These are phyloP conservation scores for Tipula lateralis DNA, from an alignment of 2,888 invertebrate species.

Conservation along the genomic window DNA sequence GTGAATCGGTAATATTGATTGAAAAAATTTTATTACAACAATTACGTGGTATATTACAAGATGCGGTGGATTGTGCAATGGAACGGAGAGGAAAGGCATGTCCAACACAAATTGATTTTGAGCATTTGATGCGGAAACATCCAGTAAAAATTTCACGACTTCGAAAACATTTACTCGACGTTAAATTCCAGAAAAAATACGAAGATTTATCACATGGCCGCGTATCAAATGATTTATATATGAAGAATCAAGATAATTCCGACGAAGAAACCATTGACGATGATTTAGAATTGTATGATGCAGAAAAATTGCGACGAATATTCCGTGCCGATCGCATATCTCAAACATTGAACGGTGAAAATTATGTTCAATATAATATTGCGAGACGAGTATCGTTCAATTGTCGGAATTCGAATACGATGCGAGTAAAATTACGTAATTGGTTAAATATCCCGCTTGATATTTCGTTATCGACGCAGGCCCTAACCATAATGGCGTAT, in stretches of 20 bases:
- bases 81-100: conserved; percentile 59
- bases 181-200: conserved; percentile 49
- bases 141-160: conserved; percentile 70
- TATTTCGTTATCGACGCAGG: conserved; percentile 57
- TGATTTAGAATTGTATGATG: conserved; percentile 48
- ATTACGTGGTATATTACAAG: conserved; percentile 68
- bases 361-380: conserved; percentile 73
- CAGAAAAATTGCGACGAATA: conserved; percentile 46
- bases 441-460: conserved; percentile 63
- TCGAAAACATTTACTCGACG: conserved; percentile 64
- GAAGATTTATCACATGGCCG: conserved; percentile 45
- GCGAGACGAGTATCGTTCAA: conserved; percentile 72
- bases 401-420: conserved; percentile 52
- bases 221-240: conserved; percentile 47
- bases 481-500: conserved; percentile 75
- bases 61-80: conserved; percentile 64
- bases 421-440: conserved; percentile 55
- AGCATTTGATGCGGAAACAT: conserved; percentile 79
- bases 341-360: conserved; percentile 53
- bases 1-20: conserved; percentile 76
- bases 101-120: conserved; percentile 59
- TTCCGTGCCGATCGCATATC: conserved; percentile 60
- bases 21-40: conserved; percentile 81
- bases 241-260: conserved; percentile 50
- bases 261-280: conserved; percentile 54